Conservation (phyloP, 2,888 invertebrate genomes). For the Tenthredo mesomela region DNA sequence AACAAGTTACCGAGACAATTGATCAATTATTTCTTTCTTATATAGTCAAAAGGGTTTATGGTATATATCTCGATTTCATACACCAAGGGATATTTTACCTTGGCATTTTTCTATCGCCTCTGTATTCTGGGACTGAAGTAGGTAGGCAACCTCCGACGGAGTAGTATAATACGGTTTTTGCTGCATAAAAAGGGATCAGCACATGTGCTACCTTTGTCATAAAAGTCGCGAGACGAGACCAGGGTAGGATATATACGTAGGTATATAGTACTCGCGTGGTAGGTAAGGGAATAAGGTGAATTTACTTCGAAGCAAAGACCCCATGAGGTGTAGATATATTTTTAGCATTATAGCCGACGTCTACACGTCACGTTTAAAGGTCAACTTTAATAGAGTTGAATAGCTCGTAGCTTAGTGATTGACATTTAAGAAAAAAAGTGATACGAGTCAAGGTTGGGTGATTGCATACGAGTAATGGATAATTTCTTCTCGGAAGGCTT, state of each 20-base stretch:
- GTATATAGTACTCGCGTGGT: not conserved
- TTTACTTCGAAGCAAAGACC: not conserved
- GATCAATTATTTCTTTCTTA: not conserved
- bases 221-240: conserved; percentile 9
- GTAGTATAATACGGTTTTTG: conserved; percentile 3
- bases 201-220: conserved; percentile 3
- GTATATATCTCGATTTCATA: not conserved
- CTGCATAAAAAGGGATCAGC: not conserved
- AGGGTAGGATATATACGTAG: not conserved
- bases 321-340: not conserved
- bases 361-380: conserved; percentile 33
- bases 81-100: not conserved
- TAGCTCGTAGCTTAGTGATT: conserved; percentile 32
- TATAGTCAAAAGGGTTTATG: not conserved
- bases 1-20: not conserved
- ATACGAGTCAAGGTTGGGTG: conserved; percentile 41
- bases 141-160: not conserved
- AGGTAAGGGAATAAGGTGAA: not conserved
- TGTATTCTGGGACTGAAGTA: conserved; percentile 1
- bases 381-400: conserved; percentile 46
- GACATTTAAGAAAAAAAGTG: conserved; percentile 43
- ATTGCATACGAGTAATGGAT: conserved; percentile 32
- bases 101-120: not conserved
- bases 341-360: not conserved
- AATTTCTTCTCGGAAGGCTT: conserved; percentile 33